Base-by-base conservation (phyloP, 2,888 invertebrate genomes). In the Magallana nippona region DNA sequence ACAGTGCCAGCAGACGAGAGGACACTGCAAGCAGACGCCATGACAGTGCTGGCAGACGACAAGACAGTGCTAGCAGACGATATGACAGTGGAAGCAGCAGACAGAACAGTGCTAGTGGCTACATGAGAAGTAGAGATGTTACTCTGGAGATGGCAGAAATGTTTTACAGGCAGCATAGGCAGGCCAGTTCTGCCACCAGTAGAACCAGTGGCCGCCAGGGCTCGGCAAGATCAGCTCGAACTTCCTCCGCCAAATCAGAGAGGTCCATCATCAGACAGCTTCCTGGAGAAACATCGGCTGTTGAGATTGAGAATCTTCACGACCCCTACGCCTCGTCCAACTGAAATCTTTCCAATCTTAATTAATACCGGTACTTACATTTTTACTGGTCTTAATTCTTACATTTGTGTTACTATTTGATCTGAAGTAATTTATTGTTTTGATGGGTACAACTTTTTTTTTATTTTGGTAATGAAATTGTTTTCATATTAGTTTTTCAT, bases 131-230 rank as follows among this genome's bases (percentile, higher is more conserved):
- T 1, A 79, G 87, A 22, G 88, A 89, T 44, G 87, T 87, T 1
- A 88, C 87, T 58, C 82, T 89, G 13, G 89, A 89, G 83, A 88
- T 89, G 89, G 88, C 87, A 19, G 88, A 89, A 55, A 88, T 86
- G 81, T 87, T 86, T 78, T 88, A 89, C 84, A 88, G 88, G 32
- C 88, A 89, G 77, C 60, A 81, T 77, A n/a, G 81, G 15, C 81
- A 80, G 58, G 81, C 58, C 55, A 60, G 62, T 56, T 85, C 85
- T 27, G 85, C 85, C 78, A 63, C 83, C 44, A 62, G 60, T 32
- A 60, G 62, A n/a, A 71, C 15, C 15, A 63, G 63, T 55, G 71
- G 55, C 11, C 58, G 82, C 10, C 82, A 82, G 56, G 82, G 82
- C 13, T 82, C 82, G 10, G 82, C 71, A 13, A 82, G 56, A 56